A percentile compares a stretch with the other conserved stretches of the same genome.
These are phyloP conservation scores for Zenarchopterus dispar DNA, from an alignment of 2,797 vertebrate genomes.

Conservation along the genomic window DNA sequence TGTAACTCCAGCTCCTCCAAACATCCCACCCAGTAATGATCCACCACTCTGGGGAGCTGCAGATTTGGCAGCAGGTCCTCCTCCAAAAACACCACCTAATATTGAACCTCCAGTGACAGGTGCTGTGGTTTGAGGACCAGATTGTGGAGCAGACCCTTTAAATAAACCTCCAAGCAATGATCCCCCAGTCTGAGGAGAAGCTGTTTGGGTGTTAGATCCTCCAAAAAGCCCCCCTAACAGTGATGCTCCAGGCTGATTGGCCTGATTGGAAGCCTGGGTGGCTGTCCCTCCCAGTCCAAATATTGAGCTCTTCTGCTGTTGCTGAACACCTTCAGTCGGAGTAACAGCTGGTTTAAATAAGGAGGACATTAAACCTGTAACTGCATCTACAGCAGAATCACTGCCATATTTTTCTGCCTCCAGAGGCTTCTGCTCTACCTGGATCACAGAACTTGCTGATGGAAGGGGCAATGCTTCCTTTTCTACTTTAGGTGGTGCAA, in stretches of 20 bases:
- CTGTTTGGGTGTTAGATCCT: conserved; percentile 58
- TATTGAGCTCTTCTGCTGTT: conserved; percentile 83
- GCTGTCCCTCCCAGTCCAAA: conserved; percentile 76
- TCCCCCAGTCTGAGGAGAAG: conserved; percentile 67
- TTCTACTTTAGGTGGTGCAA: conserved; percentile 37
- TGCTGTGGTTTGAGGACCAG: conserved; percentile 47
- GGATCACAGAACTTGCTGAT: conserved; percentile 35
- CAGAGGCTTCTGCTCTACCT: conserved; percentile 67
- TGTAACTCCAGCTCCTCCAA: conserved; percentile 66
- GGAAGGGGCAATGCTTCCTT: conserved; percentile 23
- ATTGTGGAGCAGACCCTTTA: conserved; percentile 56
- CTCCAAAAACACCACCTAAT: conserved; percentile 77
- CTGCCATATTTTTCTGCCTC: conserved; percentile 81
- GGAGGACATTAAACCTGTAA: conserved; percentile 88
- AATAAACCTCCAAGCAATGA: conserved; percentile 83
- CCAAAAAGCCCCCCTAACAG: conserved; percentile 79
- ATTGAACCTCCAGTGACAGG: conserved; percentile 61
- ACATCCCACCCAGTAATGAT: conserved; percentile 73
- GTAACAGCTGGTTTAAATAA: conserved; percentile 73
- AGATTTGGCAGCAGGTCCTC: conserved; percentile 54
- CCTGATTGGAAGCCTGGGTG: conserved; percentile 61
- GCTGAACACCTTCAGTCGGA: conserved; percentile 65
- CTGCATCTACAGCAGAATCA: conserved; percentile 85
- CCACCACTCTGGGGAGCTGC: conserved; percentile 55
- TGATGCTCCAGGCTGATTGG: conserved; percentile 70